Evolutionary conservation across 2,888 invertebrate species (phyloP).

Genomic region (Chirona hameri): DNA sequence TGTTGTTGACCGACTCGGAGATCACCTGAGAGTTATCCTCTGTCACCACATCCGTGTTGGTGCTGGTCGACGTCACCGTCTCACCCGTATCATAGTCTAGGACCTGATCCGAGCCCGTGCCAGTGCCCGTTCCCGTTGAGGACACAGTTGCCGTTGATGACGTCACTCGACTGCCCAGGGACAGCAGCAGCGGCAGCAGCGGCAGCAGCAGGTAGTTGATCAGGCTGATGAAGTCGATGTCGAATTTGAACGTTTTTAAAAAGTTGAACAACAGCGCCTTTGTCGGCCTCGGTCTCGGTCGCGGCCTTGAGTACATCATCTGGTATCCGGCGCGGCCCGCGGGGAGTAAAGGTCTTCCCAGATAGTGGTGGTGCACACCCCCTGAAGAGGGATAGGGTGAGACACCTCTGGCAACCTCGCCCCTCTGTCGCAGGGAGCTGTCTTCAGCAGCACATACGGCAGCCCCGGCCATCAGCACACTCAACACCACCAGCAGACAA

Average conservation of each 20-base stretch:
- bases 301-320: too few relatives aligned
- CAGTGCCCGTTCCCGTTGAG: neutral
- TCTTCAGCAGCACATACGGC: too few relatives aligned
- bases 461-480: too few relatives aligned
- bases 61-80: neutral
- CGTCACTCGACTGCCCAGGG: neutral
- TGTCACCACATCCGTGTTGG: neutral
- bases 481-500: too few relatives aligned
- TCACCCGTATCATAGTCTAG: conserved; percentile 3
- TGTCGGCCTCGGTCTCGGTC: neutral
- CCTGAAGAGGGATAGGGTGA: too few relatives aligned
- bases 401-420: too few relatives aligned
- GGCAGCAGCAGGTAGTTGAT: conserved; percentile 28
- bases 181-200: conserved; percentile 28
- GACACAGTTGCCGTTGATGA: neutral
- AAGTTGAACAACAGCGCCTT: neutral
- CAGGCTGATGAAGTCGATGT: neutral
- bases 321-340: too few relatives aligned
- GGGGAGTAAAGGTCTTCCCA: too few relatives aligned
- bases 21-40: conserved; percentile 2
- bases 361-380: too few relatives aligned
- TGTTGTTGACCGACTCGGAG: neutral
- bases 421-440: too few relatives aligned
- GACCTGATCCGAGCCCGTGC: neutral
- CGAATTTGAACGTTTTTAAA: neutral